Conservation (phyloP, 2,888 invertebrate genomes). For the Caenorhabditis sp. region DNA sequence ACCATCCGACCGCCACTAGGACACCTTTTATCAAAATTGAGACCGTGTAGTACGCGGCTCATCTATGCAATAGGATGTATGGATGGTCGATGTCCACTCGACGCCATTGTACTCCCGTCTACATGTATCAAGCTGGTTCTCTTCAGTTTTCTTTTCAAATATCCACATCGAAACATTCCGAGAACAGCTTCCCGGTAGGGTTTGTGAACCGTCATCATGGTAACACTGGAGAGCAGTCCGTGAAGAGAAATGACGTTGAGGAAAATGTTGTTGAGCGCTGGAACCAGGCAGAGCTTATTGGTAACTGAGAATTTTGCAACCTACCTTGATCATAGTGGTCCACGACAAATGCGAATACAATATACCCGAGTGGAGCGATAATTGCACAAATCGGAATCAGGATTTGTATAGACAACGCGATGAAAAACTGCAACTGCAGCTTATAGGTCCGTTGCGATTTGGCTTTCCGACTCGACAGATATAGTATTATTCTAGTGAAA, state of each 20-base stretch:
- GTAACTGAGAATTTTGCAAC: neutral
- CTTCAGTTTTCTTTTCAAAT: neutral
- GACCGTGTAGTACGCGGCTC: too few relatives aligned
- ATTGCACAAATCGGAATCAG: neutral
- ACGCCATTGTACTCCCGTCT: neutral
- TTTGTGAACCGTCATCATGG: constrained; percentile 34
- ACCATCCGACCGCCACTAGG: too few relatives aligned
- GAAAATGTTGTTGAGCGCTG: constrained; percentile 34
- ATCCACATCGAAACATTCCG: neutral
- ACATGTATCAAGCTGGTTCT: neutral
- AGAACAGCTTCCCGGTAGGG: constrained; percentile 25
- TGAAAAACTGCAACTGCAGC: neutral
- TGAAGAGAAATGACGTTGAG: constrained; percentile 33
- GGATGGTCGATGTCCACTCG: too few relatives aligned
- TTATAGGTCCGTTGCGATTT: constrained; percentile 29
- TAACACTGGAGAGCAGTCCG: constrained; percentile 17
- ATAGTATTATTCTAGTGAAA: neutral
- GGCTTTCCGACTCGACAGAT: constrained; percentile 21
- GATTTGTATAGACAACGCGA: neutral
- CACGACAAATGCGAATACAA: neutral
- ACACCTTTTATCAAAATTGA: too few relatives aligned
- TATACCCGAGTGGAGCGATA: neutral
- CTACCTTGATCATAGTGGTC: constrained; percentile 15
- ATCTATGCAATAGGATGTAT: too few relatives aligned
- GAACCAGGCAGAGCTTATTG: neutral